Conservation (phyloP, 2,888 invertebrate species). For the Nineta flava region DNA sequence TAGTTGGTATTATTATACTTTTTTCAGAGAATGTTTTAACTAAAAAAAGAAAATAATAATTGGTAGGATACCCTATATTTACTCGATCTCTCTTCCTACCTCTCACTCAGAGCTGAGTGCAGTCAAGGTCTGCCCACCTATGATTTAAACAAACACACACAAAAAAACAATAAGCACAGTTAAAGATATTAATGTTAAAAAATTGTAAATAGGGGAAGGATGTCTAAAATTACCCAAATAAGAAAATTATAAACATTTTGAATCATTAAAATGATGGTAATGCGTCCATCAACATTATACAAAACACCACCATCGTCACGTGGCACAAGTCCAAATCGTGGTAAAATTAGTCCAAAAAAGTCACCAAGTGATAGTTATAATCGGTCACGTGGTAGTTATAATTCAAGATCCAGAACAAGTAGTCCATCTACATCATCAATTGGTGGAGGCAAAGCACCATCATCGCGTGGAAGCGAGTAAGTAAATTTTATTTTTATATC, state of each 20-base stretch:
- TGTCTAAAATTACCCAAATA: too few species aligned
- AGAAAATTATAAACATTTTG: background rate
- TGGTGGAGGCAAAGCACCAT: slow-evolving; percentile 18
- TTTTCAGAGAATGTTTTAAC: too few species aligned
- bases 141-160: too few species aligned
- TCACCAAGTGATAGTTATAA: background rate
- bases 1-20: too few species aligned
- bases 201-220: too few species aligned
- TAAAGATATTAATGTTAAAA: too few species aligned
- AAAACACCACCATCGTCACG: slow-evolving; percentile 21
- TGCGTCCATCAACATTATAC: slow-evolving; percentile 13
- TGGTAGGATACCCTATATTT: too few species aligned
- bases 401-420: slow-evolving; percentile 21
- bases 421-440: slow-evolving; percentile 22
- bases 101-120: too few species aligned
- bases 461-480: slow-evolving; percentile 31
- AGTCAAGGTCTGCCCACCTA: too few species aligned
- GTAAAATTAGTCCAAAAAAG: background rate
- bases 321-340: slow-evolving; percentile 16
- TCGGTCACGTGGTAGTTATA: background rate
- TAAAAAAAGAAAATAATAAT: too few species aligned
- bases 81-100: too few species aligned
- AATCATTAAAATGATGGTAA: slow-evolving; percentile 17
- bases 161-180: too few species aligned
- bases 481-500: slow-evolving; percentile 16